A percentile compares a stretch with the other conserved stretches of the same genome.
Evolutionary conservation across 2,113 vertebrate genomes (phyloP).

Genomic region (Meles meles): DNA sequence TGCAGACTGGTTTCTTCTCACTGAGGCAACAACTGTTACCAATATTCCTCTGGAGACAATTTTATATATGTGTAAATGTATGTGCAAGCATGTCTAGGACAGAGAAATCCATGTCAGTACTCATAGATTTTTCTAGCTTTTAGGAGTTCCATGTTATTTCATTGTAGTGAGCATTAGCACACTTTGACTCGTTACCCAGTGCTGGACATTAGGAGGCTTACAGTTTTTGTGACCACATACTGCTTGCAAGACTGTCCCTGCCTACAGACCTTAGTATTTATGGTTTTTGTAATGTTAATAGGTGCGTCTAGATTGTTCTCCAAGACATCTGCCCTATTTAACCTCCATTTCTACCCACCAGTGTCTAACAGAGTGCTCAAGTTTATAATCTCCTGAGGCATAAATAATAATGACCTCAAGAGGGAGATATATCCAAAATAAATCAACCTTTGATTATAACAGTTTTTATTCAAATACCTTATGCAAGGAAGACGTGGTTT

Average conservation of each 20-base stretch:
- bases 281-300: neutral
- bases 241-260: neutral
- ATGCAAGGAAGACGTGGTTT: neutral
- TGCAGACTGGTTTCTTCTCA: neutral
- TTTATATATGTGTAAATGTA: neutral
- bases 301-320: neutral
- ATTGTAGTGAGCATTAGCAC: neutral
- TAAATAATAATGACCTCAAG: conserved; percentile 17
- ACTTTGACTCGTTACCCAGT: neutral
- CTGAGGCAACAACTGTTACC: neutral
- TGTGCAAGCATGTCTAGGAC: neutral
- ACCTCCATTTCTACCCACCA: neutral
- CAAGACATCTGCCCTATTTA: neutral
- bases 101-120: neutral
- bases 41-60: neutral
- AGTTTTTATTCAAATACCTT: neutral
- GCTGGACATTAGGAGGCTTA: neutral
- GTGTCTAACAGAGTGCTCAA: neutral
- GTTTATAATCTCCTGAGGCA: neutral
- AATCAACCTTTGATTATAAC: neutral
- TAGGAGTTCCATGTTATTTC: neutral
- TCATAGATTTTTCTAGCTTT: neutral
- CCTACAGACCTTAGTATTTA: neutral
- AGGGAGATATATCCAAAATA: conserved; percentile 17
- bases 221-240: neutral